These are phyloP conservation scores for Trogon melanurus DNA, from an alignment of 2,113 vertebrate genomes.

Conservation along the genomic window DNA sequence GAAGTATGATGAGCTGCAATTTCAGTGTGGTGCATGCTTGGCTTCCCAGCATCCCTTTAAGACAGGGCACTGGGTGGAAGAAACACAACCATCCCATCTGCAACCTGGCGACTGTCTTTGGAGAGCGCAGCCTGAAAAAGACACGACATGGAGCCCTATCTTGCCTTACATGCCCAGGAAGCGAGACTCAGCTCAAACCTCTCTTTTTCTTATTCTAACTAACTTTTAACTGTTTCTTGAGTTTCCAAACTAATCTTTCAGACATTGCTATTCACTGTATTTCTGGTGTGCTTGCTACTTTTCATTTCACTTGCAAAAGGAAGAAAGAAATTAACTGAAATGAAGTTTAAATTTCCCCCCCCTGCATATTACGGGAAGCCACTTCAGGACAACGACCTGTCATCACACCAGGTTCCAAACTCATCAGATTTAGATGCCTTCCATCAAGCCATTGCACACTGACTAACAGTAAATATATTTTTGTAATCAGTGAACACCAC, in stretches of 20 bases:
- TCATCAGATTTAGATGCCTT: background rate
- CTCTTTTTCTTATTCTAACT: background rate
- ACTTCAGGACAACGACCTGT: background rate
- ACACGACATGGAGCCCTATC: background rate
- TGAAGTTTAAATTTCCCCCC: background rate
- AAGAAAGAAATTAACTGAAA: background rate
- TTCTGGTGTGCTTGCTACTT: background rate
- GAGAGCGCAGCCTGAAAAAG: background rate
- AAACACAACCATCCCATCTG: background rate
- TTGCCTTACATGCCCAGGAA: background rate
- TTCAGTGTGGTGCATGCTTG: background rate
- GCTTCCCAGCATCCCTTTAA: accelerated
- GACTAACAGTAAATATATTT: background rate
- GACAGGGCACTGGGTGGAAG: background rate
- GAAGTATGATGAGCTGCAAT: background rate
- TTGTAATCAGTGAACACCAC: background rate
- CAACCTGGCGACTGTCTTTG: background rate
- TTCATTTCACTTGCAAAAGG: background rate
- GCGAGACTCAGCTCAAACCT: background rate
- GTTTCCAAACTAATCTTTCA: background rate
- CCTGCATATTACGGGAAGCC: background rate
- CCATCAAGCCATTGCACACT: background rate
- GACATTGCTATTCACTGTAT: background rate
- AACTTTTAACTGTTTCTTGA: background rate
- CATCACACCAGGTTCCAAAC: background rate